A percentile compares a stretch with the other conserved stretches of the same genome.
Evolutionary conservation across 2,113 vertebrate species (phyloP).

Genomic region (Dendrocopos noguchii): DNA sequence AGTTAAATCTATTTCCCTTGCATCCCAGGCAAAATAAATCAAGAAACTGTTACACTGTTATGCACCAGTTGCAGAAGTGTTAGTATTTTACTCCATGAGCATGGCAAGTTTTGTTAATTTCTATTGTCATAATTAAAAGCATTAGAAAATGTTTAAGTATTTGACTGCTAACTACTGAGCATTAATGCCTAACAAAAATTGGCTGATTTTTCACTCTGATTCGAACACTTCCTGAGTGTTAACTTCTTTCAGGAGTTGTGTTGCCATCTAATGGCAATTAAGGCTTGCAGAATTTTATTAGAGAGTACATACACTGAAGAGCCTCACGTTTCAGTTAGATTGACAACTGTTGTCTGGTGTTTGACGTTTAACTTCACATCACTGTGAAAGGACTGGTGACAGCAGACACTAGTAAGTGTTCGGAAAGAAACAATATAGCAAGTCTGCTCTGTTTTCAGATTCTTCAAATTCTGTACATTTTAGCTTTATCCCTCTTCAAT

Average conservation of each 20-base stretch:
- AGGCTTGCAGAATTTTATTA: background rate
- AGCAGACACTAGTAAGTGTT: background rate
- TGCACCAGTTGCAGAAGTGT: background rate
- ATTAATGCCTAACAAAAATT: background rate
- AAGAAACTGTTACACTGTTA: background rate
- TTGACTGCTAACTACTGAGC: background rate
- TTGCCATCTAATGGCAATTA: constrained; percentile 60
- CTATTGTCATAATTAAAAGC: background rate
- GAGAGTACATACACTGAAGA: background rate
- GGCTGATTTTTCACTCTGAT: background rate
- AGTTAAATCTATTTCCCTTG: background rate
- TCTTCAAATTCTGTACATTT: background rate
- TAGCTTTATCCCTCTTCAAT: background rate
- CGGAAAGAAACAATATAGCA: background rate
- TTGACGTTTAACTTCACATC: background rate
- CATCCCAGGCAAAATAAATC: background rate
- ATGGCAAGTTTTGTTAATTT: background rate
- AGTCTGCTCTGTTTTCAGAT: background rate
- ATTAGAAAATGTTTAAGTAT: background rate
- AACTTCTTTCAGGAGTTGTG: background rate
- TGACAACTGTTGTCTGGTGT: background rate
- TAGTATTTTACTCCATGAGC: background rate
- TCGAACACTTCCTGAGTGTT: background rate
- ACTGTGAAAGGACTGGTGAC: background rate
- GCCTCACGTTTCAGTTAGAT: background rate